Percentiles rank a stretch among this genome's conserved stretches.
These are phyloP conservation scores for Sicus ferrugineus DNA, from an alignment of 2,888 invertebrate genomes.

Conservation along the genomic window DNA sequence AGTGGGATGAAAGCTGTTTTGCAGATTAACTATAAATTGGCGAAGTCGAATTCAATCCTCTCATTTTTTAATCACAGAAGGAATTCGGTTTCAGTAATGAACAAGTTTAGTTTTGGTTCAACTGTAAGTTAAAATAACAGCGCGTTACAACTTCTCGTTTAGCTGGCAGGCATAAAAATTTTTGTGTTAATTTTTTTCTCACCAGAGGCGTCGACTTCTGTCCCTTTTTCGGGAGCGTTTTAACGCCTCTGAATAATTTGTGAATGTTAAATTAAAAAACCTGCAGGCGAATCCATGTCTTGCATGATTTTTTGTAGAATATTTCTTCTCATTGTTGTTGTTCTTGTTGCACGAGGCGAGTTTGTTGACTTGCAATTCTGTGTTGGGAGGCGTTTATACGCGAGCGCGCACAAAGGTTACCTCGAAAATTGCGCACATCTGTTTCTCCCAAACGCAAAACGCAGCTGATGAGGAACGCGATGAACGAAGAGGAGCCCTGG, in stretches of 20 bases:
- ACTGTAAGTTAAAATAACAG: too few species aligned
- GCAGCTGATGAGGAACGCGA: background rate
- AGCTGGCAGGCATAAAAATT: too few species aligned
- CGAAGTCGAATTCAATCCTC: too few species aligned
- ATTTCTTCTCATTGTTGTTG: background rate
- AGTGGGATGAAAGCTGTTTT: too few species aligned
- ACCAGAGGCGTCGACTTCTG: background rate
- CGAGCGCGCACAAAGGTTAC: background rate
- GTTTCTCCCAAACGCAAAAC: background rate
- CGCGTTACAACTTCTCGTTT: too few species aligned
- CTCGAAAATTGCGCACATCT: constrained; percentile 27
- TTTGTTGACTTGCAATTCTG: constrained; percentile 24
- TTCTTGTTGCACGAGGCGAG: constrained; percentile 11
- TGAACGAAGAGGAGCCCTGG: background rate
- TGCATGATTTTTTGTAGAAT: constrained; percentile 4
- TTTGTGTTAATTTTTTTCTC: background rate
- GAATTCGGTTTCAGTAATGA: too few species aligned
- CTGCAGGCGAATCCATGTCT: background rate
- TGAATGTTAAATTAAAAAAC: constrained; percentile 8
- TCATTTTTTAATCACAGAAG: too few species aligned
- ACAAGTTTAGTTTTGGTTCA: too few species aligned
- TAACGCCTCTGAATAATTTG: constrained; percentile 10
- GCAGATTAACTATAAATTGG: too few species aligned
- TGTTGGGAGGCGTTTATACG: background rate
- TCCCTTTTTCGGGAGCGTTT: background rate